Base-by-base conservation (phyloP, 2,888 invertebrate genomes). In the Coenonympha arcania region DNA sequence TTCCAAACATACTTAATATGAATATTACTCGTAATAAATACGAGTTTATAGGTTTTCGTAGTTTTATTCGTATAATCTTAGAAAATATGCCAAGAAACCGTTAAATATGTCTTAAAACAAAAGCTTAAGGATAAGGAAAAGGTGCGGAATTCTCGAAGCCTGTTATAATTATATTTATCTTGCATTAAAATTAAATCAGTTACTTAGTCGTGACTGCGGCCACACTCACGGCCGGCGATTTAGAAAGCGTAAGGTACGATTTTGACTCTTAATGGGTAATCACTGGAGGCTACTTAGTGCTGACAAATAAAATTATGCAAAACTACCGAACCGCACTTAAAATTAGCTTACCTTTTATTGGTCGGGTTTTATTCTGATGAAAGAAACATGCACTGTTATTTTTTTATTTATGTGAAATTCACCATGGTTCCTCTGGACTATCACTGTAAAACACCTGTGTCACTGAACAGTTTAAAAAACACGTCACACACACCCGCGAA, bases 181-280 rank as follows among this genome's bases (percentile, higher is more conserved):
- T 61, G 56, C 59, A 54, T 65, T 65, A 62, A 71, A 74, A 67
- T 73, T 72, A 70, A 68, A 66, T 71, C 66, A 62, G 58, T 58
- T 66, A 62, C 56, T 58, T 66, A 58, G 63, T 78, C 76, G 77
- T 79, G 76, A 76, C 77, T 68, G 68, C 67, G 64, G 71, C 71
- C 74, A 75, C 79, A 83, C 81, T 83, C 84, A 84, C 78, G 84
- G 84, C 69, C 84, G 77, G 65, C 61, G 66, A 74, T 80, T 79
- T 84, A 83, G 84, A 84, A 84, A 85, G 85, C 82, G 77, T 73
- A 73, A 69, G 63, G 73, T 71, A 75, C 64, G 54, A 66, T 62
- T 63, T 62, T 64, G 61, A 64, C 48, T 76, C 74, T 73, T 71
- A 78, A 78, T 78, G 75, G 69, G 68, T 73, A 66, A 71, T 66